A percentile compares a stretch with the other conserved stretches of the same genome.
phyloP scores from a whole-genome alignment of 2,113 vertebrate genomes.

The Candoia aspera region DNA sequence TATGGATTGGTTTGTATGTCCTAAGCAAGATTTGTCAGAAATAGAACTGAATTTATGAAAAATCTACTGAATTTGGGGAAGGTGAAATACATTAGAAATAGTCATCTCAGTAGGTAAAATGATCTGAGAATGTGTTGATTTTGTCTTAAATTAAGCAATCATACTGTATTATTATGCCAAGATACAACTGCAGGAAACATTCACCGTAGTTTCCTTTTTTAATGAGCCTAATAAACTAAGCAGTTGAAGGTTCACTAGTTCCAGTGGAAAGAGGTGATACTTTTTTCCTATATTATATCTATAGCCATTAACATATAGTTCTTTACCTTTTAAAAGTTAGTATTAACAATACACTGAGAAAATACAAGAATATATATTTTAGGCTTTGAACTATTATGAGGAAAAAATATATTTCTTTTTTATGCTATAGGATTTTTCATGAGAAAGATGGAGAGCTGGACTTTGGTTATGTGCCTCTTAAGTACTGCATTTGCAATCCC shows the following conservation, averaged over 20 bases:
- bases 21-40: not conserved
- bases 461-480: constrained; percentile 57
- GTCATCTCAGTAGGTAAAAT: not conserved
- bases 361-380: not conserved
- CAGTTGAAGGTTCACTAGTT: not conserved
- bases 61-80: not conserved
- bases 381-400: not conserved
- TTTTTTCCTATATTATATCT: not conserved
- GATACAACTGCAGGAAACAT: not conserved
- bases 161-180: not conserved
- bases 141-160: not conserved
- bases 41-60: not conserved
- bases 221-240: not conserved
- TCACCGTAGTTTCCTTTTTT: not conserved
- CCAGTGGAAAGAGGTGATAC: not conserved
- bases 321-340: not conserved
- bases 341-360: constrained; percentile 34
- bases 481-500: constrained; percentile 48
- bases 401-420: not conserved
- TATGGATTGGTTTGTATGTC: not conserved
- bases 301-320: constrained; percentile 6
- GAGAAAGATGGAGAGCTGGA: constrained; percentile 58
- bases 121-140: not conserved
- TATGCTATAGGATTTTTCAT: constrained; percentile 33
- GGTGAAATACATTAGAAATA: not conserved